phyloP scores from a whole-genome alignment of 1,140 invertebrate genomes.

The Phymorhynchus buccinoides region DNA sequence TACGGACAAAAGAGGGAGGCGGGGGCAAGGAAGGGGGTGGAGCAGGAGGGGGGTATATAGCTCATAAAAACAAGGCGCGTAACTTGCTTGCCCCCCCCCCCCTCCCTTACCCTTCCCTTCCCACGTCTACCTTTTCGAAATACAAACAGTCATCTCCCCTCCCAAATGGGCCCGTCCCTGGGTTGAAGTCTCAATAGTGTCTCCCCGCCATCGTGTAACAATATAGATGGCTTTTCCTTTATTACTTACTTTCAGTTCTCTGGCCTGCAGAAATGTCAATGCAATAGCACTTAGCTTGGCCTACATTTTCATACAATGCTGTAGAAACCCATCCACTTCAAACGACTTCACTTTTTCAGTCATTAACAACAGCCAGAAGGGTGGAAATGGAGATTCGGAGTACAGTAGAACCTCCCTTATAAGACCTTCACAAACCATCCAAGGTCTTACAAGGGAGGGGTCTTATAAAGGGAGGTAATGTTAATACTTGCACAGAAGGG shows the following conservation, averaged over 20 bases:
- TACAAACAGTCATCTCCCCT: not conserved
- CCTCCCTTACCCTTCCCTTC: no score
- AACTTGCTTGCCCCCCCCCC: no score
- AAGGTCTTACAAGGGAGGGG: no score
- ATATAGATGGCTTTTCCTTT: no score
- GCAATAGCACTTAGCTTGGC: no score
- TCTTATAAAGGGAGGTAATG: no score
- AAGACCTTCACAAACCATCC: no score
- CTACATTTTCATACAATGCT: not conserved
- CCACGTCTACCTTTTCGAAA: no score
- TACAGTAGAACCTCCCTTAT: no score
- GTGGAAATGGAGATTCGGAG: no score
- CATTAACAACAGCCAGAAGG: not conserved
- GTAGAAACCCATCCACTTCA: not conserved
- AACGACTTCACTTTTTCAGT: not conserved
- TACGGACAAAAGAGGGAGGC: not conserved
- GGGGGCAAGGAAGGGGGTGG: not conserved
- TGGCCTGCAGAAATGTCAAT: slow-evolving; percentile 1
- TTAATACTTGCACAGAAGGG: no score
- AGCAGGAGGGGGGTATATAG: not conserved
- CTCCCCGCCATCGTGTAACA: not conserved
- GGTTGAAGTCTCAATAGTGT: not conserved
- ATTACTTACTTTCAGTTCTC: no score
- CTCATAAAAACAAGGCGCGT: not conserved
- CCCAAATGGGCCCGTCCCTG: not conserved